Conservation (phyloP, 2,888 invertebrate species). For the Eudemis profundana region DNA sequence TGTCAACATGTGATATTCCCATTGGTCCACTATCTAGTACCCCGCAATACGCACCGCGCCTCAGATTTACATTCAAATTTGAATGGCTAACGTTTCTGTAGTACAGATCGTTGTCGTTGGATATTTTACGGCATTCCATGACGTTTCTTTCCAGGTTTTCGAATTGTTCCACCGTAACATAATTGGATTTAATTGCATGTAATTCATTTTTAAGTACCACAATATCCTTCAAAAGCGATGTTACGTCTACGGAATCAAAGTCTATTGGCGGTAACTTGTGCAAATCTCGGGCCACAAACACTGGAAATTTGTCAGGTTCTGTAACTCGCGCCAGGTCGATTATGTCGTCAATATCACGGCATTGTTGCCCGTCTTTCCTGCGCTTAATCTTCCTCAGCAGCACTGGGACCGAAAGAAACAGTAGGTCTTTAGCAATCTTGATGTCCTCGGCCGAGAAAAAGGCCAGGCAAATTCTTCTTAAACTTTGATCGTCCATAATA, state of each 20-base stretch:
- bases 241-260: conserved; percentile 9
- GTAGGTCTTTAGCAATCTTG: too few relatives aligned
- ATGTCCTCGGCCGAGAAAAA: too few relatives aligned
- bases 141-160: too few relatives aligned
- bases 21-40: conserved; percentile 20
- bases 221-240: conserved; percentile 10
- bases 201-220: too few relatives aligned
- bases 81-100: background rate
- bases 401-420: too few relatives aligned
- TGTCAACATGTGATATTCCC: conserved; percentile 2
- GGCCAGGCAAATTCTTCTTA: too few relatives aligned
- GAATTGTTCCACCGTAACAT: too few relatives aligned
- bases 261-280: conserved; percentile 9
- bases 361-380: too few relatives aligned
- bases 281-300: conserved; percentile 17
- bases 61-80: conserved; percentile 2
- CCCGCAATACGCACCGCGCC: conserved; percentile 3
- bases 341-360: conserved; percentile 2
- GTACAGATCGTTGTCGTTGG: too few relatives aligned
- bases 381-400: too few relatives aligned
- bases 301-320: conserved; percentile 3
- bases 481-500: too few relatives aligned
- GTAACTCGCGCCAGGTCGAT: conserved; percentile 3
- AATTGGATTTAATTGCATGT: conserved; percentile 27
- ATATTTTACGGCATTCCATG: too few relatives aligned